Percentiles rank a stretch among this genome's conserved stretches.
Evolutionary conservation across 2,888 invertebrate species (phyloP).

Genomic region (Asteroscopus sphinx): DNA sequence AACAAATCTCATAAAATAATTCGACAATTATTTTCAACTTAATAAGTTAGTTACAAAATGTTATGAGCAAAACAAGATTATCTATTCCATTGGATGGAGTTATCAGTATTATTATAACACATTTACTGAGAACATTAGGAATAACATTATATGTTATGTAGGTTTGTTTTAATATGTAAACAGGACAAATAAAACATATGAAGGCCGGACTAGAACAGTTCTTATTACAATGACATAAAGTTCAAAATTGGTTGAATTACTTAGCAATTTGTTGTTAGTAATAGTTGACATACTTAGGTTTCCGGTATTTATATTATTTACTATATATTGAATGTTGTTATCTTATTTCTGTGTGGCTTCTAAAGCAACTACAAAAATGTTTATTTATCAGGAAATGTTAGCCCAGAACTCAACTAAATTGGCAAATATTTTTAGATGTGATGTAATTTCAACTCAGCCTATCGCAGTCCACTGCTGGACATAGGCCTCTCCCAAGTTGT

Average conservation of each 20-base stretch:
- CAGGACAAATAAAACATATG: conserved; percentile 7
- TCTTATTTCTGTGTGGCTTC: not conserved
- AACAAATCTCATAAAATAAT: too few relatives aligned
- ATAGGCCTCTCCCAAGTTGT: too few relatives aligned
- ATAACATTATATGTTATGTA: conserved; percentile 15
- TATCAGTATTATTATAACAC: conserved; percentile 26
- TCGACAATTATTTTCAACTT: too few relatives aligned
- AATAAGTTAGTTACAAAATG: not conserved
- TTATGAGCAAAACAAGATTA: conserved; percentile 21
- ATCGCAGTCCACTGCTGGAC: too few relatives aligned
- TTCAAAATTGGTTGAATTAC: conserved; percentile 3
- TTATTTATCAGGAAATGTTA: too few relatives aligned
- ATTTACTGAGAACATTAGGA: conserved; percentile 18
- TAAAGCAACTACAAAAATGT: not conserved
- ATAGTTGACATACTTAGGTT: conserved; percentile 2
- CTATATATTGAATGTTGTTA: not conserved
- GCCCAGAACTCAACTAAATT: too few relatives aligned
- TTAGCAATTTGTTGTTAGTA: not conserved
- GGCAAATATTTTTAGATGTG: too few relatives aligned
- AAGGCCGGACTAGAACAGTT: not conserved
- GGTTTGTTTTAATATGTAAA: conserved; percentile 9
- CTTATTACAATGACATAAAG: not conserved
- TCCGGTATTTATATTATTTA: not conserved
- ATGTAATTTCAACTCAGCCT: too few relatives aligned
- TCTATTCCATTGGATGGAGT: conserved; percentile 21